phyloP scores from a whole-genome alignment of 2,888 invertebrate species.

The Pycnomerus fuliginosus region DNA sequence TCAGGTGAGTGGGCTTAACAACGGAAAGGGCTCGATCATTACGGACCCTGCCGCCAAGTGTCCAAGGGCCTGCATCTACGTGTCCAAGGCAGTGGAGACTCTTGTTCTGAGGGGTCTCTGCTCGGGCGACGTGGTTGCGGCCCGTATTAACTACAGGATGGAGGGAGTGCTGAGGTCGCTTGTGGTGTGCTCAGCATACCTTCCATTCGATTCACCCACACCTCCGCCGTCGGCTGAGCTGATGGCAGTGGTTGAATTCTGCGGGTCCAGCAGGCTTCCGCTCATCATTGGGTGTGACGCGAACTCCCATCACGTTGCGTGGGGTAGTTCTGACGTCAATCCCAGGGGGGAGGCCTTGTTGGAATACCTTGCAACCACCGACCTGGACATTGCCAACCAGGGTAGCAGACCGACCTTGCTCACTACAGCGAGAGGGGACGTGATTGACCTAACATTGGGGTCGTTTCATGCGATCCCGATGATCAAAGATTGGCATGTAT shows the following conservation, averaged over 20 bases:
- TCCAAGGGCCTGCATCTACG: background rate
- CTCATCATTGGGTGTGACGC: slow-evolving; percentile 10
- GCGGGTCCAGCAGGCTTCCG: background rate
- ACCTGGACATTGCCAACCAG: slow-evolving; percentile 6
- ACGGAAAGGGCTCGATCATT: background rate
- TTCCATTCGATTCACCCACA: background rate
- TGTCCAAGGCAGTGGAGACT: background rate
- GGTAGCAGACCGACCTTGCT: slow-evolving; percentile 14
- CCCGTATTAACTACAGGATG: background rate
- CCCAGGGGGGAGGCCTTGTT: slow-evolving; percentile 6
- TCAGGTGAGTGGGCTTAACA: slow-evolving; percentile 1
- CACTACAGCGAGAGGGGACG: slow-evolving; percentile 6
- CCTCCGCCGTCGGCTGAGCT: background rate
- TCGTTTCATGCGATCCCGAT: background rate
- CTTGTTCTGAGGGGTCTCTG: slow-evolving; percentile 1
- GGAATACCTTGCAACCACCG: slow-evolving; percentile 5
- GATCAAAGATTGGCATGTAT: slow-evolving; percentile 10
- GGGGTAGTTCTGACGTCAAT: slow-evolving; percentile 15
- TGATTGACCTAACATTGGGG: slow-evolving; percentile 10
- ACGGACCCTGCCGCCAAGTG: background rate
- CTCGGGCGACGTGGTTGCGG: slow-evolving; percentile 3
- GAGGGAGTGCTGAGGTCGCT: background rate
- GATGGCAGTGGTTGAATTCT: background rate
- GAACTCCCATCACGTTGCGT: slow-evolving; percentile 9
- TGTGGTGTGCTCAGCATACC: slow-evolving; percentile 5